phyloP scores from a whole-genome alignment of 1,140 invertebrate genomes.

The Trichomalopsis sarcophagae region DNA sequence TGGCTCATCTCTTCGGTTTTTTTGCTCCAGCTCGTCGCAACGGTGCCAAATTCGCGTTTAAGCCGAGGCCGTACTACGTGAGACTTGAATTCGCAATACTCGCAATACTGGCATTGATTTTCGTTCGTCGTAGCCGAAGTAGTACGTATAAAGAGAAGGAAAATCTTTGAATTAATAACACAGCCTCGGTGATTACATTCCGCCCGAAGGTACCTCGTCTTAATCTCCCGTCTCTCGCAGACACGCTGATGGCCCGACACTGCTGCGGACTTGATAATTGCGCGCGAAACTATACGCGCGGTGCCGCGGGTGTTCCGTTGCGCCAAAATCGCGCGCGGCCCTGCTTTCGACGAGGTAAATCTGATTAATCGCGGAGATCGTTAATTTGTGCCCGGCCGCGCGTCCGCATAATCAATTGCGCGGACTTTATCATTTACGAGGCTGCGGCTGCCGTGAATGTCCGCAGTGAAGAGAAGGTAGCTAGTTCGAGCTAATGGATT shows the following conservation, averaged over 20 bases:
- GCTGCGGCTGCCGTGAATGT: neutral
- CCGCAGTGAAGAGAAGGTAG: neutral
- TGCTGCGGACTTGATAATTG: neutral
- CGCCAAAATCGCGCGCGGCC: no score
- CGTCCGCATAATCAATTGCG: neutral
- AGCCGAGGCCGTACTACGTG: neutral
- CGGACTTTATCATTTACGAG: neutral
- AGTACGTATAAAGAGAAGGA: neutral
- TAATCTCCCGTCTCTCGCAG: neutral
- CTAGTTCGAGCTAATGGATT: neutral
- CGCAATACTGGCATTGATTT: neutral
- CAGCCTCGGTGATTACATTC: neutral
- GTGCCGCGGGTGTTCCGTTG: no score
- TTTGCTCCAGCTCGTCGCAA: neutral
- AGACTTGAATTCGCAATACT: neutral
- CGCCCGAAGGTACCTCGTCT: neutral
- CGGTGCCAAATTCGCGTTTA: neutral
- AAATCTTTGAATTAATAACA: neutral
- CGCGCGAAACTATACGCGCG: neutral
- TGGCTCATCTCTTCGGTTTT: neutral
- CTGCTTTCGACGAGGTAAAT: conserved; percentile 4
- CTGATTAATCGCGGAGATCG: neutral
- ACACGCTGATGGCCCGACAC: no score
- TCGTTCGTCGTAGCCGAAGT: neutral
- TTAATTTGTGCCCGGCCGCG: neutral